A percentile compares a stretch with the other conserved stretches of the same genome.
Conservation (phyloP, 1,140 invertebrate species). For the Rhagoletis zephyria region DNA sequence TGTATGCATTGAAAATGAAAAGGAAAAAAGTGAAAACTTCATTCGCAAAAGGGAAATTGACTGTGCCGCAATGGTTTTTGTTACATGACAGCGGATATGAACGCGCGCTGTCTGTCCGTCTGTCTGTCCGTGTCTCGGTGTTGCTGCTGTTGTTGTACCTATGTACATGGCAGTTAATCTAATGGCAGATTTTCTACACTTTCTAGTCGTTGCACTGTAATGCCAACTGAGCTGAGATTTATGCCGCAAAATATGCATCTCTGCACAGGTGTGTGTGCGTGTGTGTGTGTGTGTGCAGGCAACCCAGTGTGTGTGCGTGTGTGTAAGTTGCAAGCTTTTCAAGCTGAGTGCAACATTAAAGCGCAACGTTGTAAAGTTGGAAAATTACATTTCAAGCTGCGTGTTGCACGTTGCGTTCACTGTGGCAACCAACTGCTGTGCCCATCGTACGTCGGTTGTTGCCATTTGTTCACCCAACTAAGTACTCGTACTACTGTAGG, state of each 20-base stretch:
- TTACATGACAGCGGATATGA: background rate
- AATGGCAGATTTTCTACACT: constrained; percentile 49
- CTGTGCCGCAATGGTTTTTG: background rate
- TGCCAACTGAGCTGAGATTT: constrained; percentile 37
- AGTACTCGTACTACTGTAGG: too few species aligned
- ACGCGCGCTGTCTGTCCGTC: background rate
- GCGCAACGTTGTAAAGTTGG: constrained; percentile 35
- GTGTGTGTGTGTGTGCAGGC: background rate
- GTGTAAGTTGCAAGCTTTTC: background rate
- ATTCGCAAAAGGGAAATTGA: constrained; percentile 26
- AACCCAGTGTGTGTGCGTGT: too few species aligned
- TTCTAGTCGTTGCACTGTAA: constrained; percentile 18
- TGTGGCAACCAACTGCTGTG: constrained; percentile 41
- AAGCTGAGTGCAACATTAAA: constrained; percentile 17
- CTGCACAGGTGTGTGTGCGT: background rate
- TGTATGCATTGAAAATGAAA: constrained; percentile 9
- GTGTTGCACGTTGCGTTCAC: constrained; percentile 28
- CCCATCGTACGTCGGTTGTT: constrained; percentile 2
- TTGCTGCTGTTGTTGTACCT: background rate
- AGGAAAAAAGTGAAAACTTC: constrained; percentile 1
- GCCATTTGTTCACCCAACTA: constrained; percentile 19
- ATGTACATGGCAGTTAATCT: background rate
- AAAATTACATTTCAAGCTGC: constrained; percentile 47
- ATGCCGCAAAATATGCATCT: constrained; percentile 6
- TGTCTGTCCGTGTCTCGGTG: too few species aligned